These are phyloP conservation scores for Pygmarrhopalites habei DNA, from an alignment of 1,140 invertebrate species.

Conservation along the genomic window DNA sequence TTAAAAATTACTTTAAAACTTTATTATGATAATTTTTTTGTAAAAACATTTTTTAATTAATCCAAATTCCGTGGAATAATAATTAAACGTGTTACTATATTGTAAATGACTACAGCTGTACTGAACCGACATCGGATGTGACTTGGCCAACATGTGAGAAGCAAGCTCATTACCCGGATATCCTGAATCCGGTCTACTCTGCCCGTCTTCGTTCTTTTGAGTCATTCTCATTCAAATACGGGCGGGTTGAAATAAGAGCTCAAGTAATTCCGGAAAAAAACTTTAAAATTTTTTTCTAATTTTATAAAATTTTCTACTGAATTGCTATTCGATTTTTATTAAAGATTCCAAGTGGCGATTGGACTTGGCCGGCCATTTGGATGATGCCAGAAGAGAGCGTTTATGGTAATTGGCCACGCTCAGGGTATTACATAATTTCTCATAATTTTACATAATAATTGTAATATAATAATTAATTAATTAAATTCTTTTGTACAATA, in stretches of 20 bases:
- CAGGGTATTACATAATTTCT: not conserved
- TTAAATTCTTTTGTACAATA: no score
- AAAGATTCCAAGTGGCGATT: constrained; percentile 44
- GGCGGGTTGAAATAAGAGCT: constrained; percentile 47
- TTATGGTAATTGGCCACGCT: constrained; percentile 49
- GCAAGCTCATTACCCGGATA: constrained; percentile 16
- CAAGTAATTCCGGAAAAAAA: constrained; percentile 55
- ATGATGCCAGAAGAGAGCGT: constrained; percentile 51
- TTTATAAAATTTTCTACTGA: no score
- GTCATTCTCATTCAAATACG: constrained; percentile 42
- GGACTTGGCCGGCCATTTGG: constrained; percentile 48
- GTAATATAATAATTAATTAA: no score
- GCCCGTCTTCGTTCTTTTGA: constrained; percentile 17
- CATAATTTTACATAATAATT: no score
- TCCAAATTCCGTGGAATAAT: no score
- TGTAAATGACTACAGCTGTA: constrained; percentile 32
- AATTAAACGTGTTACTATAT: no score
- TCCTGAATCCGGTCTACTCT: constrained; percentile 9
- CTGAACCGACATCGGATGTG: constrained; percentile 14
- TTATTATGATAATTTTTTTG: no score
- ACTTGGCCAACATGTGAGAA: constrained; percentile 6
- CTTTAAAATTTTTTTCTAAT: no score
- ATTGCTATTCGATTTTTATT: no score
- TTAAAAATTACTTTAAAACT: no score
- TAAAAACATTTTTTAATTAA: no score